phyloP scores from a whole-genome alignment of 2,797 vertebrate species.

The Pangasius mekongensis region DNA sequence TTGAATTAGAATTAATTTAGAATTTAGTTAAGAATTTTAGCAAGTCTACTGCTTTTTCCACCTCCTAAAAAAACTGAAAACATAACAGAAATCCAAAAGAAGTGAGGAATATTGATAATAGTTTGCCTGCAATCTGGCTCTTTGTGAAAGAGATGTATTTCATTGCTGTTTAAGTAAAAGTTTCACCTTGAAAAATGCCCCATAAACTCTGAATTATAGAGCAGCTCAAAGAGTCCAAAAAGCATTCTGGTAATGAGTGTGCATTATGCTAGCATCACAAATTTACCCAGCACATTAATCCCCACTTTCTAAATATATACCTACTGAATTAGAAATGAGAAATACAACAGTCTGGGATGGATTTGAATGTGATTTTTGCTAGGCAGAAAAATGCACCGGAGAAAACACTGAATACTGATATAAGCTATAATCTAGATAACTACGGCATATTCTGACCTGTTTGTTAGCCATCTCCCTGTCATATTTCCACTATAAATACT shows the following conservation, averaged over 20 bases:
- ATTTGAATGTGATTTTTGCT: not conserved
- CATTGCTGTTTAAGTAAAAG: not conserved
- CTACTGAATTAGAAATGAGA: slow-evolving; percentile 35
- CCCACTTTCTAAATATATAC: slow-evolving; percentile 24
- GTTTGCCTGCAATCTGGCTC: not conserved
- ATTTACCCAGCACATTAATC: slow-evolving; percentile 31
- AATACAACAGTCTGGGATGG: not conserved
- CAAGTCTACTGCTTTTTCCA: not conserved
- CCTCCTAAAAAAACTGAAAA: not conserved
- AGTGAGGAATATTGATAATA: not conserved
- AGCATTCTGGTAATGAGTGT: slow-evolving; percentile 14
- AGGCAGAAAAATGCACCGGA: not conserved
- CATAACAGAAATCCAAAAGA: not conserved
- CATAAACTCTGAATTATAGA: slow-evolving; percentile 25
- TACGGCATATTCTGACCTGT: not conserved
- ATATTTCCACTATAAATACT: not conserved
- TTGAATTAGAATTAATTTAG: not conserved
- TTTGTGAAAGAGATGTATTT: slow-evolving; percentile 27
- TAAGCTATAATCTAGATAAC: not conserved
- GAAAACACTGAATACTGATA: not conserved
- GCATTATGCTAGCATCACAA: slow-evolving; percentile 25
- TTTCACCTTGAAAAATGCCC: slow-evolving; percentile 23
- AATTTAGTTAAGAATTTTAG: not conserved
- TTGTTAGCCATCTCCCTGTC: not conserved
- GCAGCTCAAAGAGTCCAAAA: not conserved